Evolutionary conservation across 2,797 vertebrate species (phyloP).

Genomic region (Prunella strophiata): DNA sequence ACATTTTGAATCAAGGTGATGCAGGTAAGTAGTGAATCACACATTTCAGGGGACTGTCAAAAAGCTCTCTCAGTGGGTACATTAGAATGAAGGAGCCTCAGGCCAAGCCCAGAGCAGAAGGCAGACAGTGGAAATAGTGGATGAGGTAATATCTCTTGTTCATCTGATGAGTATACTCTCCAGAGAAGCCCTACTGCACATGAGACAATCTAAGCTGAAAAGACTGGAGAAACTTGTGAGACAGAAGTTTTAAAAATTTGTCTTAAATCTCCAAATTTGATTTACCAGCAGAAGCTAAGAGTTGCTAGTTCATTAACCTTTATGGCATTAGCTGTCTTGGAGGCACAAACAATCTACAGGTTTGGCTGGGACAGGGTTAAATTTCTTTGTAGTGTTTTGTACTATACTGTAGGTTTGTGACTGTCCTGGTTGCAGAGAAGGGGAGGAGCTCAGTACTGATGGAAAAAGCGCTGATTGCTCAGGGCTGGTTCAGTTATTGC

Average conservation of each 20-base stretch:
- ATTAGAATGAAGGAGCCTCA: constrained; percentile 2
- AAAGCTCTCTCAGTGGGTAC: not conserved
- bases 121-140: not conserved
- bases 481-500: not conserved
- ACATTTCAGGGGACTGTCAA: not conserved
- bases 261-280: not conserved
- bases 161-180: not conserved
- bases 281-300: not conserved
- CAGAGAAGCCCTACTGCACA: not conserved
- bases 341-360: not conserved
- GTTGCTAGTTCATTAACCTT: not conserved
- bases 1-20: not conserved
- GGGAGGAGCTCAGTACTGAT: accelerated
- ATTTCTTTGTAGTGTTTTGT: not conserved
- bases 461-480: not conserved
- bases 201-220: not conserved
- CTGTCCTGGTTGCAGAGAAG: accelerated
- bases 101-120: constrained; percentile 27
- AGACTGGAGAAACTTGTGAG: not conserved
- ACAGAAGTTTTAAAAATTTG: not conserved
- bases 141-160: not conserved
- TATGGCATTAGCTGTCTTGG: not conserved
- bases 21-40: not conserved
- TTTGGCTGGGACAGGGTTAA: not conserved
- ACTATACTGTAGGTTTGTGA: not conserved